Evolutionary conservation across 2,888 invertebrate species (phyloP).

Genomic region (Gastrophysa polygoni): DNA sequence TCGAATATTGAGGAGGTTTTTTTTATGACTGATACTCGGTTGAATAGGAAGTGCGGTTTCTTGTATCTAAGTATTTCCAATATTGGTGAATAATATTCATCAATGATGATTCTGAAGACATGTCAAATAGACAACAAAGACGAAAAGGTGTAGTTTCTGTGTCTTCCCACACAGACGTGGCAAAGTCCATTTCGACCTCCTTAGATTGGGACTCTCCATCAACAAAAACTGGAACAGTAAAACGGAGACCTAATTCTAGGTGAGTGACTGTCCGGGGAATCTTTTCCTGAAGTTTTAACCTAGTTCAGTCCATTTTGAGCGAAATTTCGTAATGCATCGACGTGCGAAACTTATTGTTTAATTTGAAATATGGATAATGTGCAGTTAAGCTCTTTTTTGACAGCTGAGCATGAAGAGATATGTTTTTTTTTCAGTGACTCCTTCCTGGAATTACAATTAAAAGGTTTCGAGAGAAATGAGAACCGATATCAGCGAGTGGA

Average conservation of each 20-base stretch:
- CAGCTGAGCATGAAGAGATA: too few relatives aligned
- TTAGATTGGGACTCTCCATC: conserved; percentile 78
- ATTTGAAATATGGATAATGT: too few relatives aligned
- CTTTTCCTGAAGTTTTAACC: too few relatives aligned
- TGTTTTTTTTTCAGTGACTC: neutral
- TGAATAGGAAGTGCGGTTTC: too few relatives aligned
- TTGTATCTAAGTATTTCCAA: too few relatives aligned
- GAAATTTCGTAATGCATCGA: too few relatives aligned
- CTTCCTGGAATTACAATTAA: conserved; percentile 11
- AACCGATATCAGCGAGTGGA: neutral
- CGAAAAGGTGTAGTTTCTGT: conserved; percentile 42
- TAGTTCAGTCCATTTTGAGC: too few relatives aligned
- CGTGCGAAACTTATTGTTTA: too few relatives aligned
- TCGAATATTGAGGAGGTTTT: too few relatives aligned
- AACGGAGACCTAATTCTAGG: conserved; percentile 66
- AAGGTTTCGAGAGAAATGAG: conserved; percentile 9
- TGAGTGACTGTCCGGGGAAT: conserved; percentile 5
- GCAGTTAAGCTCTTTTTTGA: too few relatives aligned
- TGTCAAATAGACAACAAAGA: conserved; percentile 41
- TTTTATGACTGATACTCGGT: too few relatives aligned
- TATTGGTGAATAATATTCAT: neutral
- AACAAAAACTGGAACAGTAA: conserved; percentile 73
- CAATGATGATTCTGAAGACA: conserved; percentile 31
- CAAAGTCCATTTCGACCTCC: conserved; percentile 45
- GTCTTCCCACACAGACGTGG: conserved; percentile 30